phyloP scores from a whole-genome alignment of 2,797 vertebrate genomes.

The Synanceia verrucosa region DNA sequence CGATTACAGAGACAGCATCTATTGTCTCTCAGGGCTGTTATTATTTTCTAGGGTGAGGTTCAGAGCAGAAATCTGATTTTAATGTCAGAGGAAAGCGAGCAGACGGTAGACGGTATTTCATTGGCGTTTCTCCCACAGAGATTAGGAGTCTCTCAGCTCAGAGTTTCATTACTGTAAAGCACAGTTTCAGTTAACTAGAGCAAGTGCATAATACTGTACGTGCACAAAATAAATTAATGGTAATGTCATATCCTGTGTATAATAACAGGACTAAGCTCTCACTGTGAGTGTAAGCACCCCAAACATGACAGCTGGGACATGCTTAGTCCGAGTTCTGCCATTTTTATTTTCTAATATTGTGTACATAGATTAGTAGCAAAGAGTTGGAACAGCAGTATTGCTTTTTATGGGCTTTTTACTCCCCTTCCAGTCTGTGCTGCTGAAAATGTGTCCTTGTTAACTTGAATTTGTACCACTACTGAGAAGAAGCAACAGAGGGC shows the following conservation, averaged over 20 bases:
- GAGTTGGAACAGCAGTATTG: not conserved
- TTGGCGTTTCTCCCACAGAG: constrained; percentile 1
- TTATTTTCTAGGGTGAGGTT: not conserved
- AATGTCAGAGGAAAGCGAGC: not conserved
- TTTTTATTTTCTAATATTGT: not conserved
- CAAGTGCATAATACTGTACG: not conserved
- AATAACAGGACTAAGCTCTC: not conserved
- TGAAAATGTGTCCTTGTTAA: constrained; percentile 14
- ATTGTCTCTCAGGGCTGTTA: not conserved
- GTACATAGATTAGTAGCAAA: not conserved
- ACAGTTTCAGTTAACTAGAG: not conserved
- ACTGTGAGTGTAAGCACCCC: not conserved
- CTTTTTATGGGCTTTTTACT: not conserved
- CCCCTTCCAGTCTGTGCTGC: not conserved
- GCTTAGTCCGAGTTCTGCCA: not conserved
- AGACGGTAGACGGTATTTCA: not conserved
- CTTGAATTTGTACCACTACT: constrained; percentile 2
- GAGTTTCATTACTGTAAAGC: constrained; percentile 13
- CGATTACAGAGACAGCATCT: not conserved
- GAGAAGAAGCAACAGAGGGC: constrained; percentile 5
- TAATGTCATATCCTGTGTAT: not conserved
- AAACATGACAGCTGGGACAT: not conserved
- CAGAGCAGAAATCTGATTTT: not conserved
- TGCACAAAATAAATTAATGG: constrained; percentile 3
- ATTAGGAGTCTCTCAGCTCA: not conserved